Base-by-base conservation (phyloP, 2,888 invertebrate species). In the Serripes groenlandicus region DNA sequence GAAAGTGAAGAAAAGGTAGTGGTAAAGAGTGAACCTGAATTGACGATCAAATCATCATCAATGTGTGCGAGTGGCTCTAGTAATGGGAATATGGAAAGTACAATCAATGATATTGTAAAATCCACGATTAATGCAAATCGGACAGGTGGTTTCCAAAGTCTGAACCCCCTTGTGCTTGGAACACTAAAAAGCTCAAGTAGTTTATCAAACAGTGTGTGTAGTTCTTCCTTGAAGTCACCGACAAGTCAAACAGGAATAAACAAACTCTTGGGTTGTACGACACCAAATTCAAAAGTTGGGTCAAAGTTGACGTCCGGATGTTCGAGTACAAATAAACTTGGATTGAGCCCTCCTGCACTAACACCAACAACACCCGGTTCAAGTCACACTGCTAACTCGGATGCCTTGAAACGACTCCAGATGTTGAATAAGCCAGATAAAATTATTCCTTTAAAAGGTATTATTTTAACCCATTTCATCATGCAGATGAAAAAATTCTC, bases 381-480 rank as follows among this genome's bases (percentile, higher is more conserved):
- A 26, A 4, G 68, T 23, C 37, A 70, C 28, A 75, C 49, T 9
- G 11, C 42, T 1, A 81, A 72, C 34, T 54, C 78, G 28, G 81
- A 85, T n/a, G 80, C 80, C 9, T 58, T 86, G 71, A 88, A 87
- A 77, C 86, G 87, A 49, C 81, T 86, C 11, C 78, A 83, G 49
- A 69, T 78, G 30, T 54, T 88, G 30, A 81, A 83, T 26, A 89
- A 86, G 75, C 87, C 89, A 66, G 89, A 89, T 54, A 89, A 89
- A 83, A 73, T 88, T 26, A 90, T 90, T 70, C 90, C 90, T 64
- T 80, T 88, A 11, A 90, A 90, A 86, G 89, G 89, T 89, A 79
- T 60, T 54, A 28, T 56, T 9, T 32, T 28, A 37, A n/a, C n/a
- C n/a, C n/a, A n/a, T n/a, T n/a, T n/a, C n/a, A n/a, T n/a, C n/a